Conservation (phyloP, 1,140 invertebrate genomes). For the Hylaeus volcanicus region DNA sequence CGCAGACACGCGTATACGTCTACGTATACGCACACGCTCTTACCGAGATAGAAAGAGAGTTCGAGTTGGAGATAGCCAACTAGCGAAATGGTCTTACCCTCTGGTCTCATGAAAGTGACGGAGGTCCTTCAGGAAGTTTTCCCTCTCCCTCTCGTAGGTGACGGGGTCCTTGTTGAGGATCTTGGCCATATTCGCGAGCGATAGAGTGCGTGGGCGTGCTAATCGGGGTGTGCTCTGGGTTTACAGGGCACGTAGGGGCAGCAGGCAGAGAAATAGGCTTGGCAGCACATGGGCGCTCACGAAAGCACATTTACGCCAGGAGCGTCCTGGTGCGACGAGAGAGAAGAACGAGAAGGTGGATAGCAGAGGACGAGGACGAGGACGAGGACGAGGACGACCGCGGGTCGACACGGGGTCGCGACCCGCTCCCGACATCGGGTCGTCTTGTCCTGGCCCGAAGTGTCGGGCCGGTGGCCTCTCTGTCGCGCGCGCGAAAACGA, state of each 20-base stretch:
- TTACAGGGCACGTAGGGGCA: conserved; percentile 65
- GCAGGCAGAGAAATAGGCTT: conserved; percentile 57
- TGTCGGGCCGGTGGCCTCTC: conserved; percentile 64
- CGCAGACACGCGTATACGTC: no score
- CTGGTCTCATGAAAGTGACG: conserved; percentile 91
- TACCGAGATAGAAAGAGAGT: no score
- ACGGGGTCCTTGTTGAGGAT: conserved; percentile 87
- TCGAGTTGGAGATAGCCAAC: background rate
- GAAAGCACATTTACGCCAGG: conserved; percentile 71
- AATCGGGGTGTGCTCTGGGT: conserved; percentile 63
- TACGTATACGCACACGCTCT: no score
- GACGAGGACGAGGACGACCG: conserved; percentile 65
- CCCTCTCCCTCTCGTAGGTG: conserved; percentile 86
- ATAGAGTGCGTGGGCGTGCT: conserved; percentile 61
- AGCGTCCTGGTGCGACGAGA: conserved; percentile 42
- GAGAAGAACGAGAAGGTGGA: conserved; percentile 7
- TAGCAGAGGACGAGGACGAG: conserved; percentile 50
- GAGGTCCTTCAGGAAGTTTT: conserved; percentile 89
- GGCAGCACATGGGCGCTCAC: conserved; percentile 66
- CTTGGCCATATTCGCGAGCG: conserved; percentile 82
- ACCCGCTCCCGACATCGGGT: conserved; percentile 67
- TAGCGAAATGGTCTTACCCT: conserved; percentile 83
- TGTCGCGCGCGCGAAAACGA: conserved; percentile 54
- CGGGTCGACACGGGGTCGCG: conserved; percentile 67
- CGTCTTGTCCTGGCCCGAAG: conserved; percentile 61